phyloP scores from a whole-genome alignment of 2,888 invertebrate genomes.

The Tuta absoluta region DNA sequence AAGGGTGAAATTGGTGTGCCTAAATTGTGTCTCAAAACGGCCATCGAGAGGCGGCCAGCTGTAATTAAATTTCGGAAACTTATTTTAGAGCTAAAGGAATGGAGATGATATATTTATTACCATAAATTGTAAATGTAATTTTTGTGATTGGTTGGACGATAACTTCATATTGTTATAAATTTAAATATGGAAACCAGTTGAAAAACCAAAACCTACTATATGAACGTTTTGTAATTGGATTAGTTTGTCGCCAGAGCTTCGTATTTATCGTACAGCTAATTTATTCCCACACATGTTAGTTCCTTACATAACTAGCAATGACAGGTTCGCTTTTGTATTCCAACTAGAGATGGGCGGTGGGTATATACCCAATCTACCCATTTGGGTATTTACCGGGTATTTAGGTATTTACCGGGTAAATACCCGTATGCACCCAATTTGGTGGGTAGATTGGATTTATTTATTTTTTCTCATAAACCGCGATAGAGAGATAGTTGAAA shows the following conservation, averaged over 20 bases:
- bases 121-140: not conserved
- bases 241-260: slow-evolving; percentile 1
- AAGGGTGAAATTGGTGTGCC: slow-evolving; percentile 26
- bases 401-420: too few species aligned
- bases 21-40: slow-evolving; percentile 10
- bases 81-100: not conserved
- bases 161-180: not conserved
- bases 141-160: not conserved
- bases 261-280: not conserved
- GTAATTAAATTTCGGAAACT: not conserved
- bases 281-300: not conserved
- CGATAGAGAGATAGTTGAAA: too few species aligned
- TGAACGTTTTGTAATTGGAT: not conserved
- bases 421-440: too few species aligned
- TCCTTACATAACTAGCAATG: slow-evolving; percentile 9
- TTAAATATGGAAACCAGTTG: not conserved
- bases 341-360: too few species aligned
- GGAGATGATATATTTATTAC: not conserved
- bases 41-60: slow-evolving; percentile 1
- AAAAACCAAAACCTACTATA: not conserved
- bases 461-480: too few species aligned
- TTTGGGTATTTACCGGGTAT: too few species aligned
- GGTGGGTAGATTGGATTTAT: too few species aligned
- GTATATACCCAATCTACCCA: too few species aligned
- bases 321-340: slow-evolving; percentile 9